phyloP scores from a whole-genome alignment of 2,797 vertebrate genomes.

The Macrochelys suwanniensis region DNA sequence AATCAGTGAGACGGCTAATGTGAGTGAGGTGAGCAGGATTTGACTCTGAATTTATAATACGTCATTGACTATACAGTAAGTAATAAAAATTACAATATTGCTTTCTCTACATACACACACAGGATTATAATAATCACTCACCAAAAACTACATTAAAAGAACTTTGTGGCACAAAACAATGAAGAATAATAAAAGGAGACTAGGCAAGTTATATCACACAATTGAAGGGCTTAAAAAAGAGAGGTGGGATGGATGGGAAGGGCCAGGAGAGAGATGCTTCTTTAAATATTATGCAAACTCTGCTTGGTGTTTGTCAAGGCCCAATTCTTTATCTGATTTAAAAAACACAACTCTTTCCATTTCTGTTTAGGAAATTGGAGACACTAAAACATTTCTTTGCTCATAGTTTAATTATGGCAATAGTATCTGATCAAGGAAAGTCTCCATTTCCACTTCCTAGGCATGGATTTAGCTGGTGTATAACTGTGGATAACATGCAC shows the following conservation, averaged over 20 bases:
- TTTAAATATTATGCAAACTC: background rate
- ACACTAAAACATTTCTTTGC: constrained; percentile 36
- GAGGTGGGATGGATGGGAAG: background rate
- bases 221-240: background rate
- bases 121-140: constrained; percentile 11
- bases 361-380: constrained; percentile 48
- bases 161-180: background rate
- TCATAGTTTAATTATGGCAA: constrained; percentile 28
- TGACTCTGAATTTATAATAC: background rate
- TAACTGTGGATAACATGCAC: background rate
- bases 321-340: constrained; percentile 40
- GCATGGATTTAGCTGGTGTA: background rate
- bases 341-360: constrained; percentile 40
- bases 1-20: background rate
- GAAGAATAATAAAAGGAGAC: too few species aligned
- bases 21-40: too few species aligned
- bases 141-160: background rate
- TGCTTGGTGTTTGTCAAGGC: background rate
- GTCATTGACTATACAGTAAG: too few species aligned
- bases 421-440: background rate
- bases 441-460: background rate
- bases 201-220: background rate
- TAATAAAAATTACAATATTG: too few species aligned
- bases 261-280: background rate
- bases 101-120: too few species aligned